Percentiles rank a stretch among this genome's conserved stretches.
Evolutionary conservation across 2,113 vertebrate species (phyloP).

Genomic region (Varanus salvator): DNA sequence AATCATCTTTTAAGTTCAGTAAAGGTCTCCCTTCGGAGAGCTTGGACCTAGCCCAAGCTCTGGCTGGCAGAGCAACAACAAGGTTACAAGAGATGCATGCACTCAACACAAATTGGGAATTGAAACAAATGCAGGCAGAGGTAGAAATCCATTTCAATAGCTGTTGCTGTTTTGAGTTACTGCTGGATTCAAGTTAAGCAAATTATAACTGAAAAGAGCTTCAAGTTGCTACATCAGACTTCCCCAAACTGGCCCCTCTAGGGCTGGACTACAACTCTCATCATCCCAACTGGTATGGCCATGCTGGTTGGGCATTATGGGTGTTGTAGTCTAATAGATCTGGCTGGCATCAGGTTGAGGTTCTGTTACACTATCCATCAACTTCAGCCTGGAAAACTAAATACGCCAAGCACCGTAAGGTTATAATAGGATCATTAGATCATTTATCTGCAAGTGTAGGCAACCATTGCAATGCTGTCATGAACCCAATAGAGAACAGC

Average conservation of each 20-base stretch:
- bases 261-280: too few species aligned
- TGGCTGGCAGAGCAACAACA: slow-evolving; percentile 24
- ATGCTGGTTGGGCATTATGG: too few species aligned
- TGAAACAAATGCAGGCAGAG: background rate
- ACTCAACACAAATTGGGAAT: background rate
- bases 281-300: too few species aligned
- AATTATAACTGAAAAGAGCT: background rate
- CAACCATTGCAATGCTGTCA: background rate
- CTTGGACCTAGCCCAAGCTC: background rate
- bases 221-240: too few species aligned
- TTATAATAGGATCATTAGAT: background rate
- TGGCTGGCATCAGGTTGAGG: too few species aligned
- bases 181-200: background rate
- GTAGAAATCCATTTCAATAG: background rate
- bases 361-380: background rate
- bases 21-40: background rate
- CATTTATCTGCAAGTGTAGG: background rate
- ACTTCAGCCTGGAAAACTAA: background rate
- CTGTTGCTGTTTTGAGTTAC: background rate
- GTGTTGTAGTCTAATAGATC: too few species aligned
- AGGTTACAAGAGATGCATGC: slow-evolving; percentile 49
- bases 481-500: background rate
- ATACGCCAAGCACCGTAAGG: background rate
- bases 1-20: background rate
- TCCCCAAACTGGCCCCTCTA: too few species aligned